Conservation (phyloP, 2,797 vertebrate genomes). For the Martes flavigula region DNA sequence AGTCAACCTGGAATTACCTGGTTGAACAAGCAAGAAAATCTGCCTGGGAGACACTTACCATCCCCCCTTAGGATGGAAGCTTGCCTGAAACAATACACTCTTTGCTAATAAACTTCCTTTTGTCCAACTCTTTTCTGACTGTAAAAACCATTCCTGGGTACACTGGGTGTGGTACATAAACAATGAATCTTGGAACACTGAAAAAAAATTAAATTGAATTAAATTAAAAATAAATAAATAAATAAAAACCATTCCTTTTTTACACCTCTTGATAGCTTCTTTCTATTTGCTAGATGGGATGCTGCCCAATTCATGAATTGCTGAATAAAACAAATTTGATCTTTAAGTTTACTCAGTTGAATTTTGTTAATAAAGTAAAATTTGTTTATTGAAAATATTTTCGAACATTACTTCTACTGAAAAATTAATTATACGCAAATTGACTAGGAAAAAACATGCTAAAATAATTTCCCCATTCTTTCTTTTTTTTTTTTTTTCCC, state of each 20-base stretch:
- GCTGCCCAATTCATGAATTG: not conserved
- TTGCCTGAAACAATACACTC: not conserved
- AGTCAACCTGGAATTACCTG: not conserved
- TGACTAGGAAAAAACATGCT: not conserved
- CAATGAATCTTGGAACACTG: too few relatives aligned
- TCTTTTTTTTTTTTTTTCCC: too few relatives aligned
- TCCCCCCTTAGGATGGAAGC: not conserved
- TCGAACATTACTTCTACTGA: not conserved
- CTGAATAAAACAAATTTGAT: not conserved
- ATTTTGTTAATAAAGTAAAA: not conserved
- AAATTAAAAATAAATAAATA: too few relatives aligned
- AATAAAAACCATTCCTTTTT: not conserved
- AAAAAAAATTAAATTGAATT: too few relatives aligned
- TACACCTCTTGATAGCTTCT: not conserved
- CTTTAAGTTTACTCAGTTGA: not conserved
- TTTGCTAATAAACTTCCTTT: not conserved
- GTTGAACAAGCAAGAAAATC: not conserved
- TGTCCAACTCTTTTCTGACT: not conserved
- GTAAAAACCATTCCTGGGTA: not conserved
- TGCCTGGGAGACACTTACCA: not conserved
- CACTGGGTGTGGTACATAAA: too few relatives aligned
- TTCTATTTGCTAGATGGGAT: not conserved
- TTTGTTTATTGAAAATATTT: not conserved
- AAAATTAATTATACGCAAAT: not conserved
- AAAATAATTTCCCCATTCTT: not conserved